Conservation (phyloP, 2,113 vertebrate genomes). For the Aramus guarauna region DNA sequence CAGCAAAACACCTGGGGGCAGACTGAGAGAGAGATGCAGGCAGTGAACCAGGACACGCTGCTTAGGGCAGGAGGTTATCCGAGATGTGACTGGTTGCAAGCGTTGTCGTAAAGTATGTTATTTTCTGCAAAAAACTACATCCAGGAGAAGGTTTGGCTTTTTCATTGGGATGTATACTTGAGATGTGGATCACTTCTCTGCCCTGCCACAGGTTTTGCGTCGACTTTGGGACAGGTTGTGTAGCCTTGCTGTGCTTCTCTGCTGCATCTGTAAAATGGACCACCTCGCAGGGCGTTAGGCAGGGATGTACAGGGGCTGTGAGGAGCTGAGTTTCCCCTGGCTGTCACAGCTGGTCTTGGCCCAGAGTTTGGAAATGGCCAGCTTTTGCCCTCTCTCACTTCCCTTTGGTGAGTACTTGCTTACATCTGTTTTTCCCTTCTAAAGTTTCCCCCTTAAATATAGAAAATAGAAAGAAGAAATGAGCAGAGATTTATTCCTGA, state of each 20-base stretch:
- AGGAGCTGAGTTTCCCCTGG: neutral
- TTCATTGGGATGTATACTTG: fast-evolving
- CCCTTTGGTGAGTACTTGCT: neutral
- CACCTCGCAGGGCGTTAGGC: neutral
- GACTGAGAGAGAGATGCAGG: neutral
- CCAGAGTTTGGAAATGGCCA: neutral
- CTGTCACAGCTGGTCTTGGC: neutral
- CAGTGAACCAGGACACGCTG: neutral
- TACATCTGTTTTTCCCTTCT: neutral
- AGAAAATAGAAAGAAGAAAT: neutral
- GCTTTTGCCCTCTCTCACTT: neutral
- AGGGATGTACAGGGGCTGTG: neutral
- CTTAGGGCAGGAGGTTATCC: neutral
- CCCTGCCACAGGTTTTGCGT: neutral
- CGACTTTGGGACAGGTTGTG: neutral
- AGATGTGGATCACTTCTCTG: neutral
- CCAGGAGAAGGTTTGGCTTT: neutral
- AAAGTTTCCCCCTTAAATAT: neutral
- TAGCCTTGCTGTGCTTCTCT: no score
- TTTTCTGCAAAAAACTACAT: neutral
- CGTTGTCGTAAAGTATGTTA: neutral
- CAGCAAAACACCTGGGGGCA: neutral
- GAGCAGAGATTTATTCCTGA: neutral
- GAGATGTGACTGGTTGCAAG: neutral
- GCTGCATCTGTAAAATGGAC: neutral